Base-by-base conservation (phyloP, 2,113 vertebrate genomes). In the Campylorhamphus procurvoides region DNA sequence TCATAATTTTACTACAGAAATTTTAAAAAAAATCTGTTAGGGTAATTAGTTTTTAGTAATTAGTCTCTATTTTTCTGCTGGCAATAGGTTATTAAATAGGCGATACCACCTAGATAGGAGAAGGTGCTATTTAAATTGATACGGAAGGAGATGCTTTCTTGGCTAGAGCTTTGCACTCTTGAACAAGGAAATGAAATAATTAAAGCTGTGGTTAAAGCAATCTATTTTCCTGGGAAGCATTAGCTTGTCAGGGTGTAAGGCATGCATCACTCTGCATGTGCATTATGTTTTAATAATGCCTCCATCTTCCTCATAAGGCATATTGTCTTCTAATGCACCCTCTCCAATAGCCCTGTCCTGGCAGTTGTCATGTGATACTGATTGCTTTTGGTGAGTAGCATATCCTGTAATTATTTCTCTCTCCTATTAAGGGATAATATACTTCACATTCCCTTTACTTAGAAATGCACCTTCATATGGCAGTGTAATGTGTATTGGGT, bases 181-280 rank as follows among this genome's bases (percentile, higher is more conserved):
- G 59, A 71, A 66, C 37, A 39, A 84, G 33, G 56, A 89, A 93
- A 94, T 89, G 47, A 93, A 96, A 94, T 85, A 94, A 90, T 88
- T 91, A 95, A 89, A 94, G 19, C 20, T 72, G 40, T 42, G 19
- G 81, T 95, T 87, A 80, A 89, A 95, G 27, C 55, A 86, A 12
- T 77, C 14, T 79, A 0, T 72, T 84, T 94, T 72, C 46, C 86
- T 52, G 15, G 74, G 77, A 72, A 88, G 60, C 62, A 77, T 82
- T 68, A 60, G 42, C 33, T 85, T 76, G 53, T 72, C 85, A 59
- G 55, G 18, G 31, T n/a, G 63, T 69, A 76, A 79, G 28, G 31
- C 28, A 46, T 81, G 44, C 74, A 56, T 63, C 6, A 0, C 63
- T 95, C 56, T 67, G 52, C 49, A 11, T 81, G 33, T 91, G 58